Evolutionary conservation across 1,140 invertebrate genomes (phyloP).

Genomic region (Zaprionus gabonicus): DNA sequence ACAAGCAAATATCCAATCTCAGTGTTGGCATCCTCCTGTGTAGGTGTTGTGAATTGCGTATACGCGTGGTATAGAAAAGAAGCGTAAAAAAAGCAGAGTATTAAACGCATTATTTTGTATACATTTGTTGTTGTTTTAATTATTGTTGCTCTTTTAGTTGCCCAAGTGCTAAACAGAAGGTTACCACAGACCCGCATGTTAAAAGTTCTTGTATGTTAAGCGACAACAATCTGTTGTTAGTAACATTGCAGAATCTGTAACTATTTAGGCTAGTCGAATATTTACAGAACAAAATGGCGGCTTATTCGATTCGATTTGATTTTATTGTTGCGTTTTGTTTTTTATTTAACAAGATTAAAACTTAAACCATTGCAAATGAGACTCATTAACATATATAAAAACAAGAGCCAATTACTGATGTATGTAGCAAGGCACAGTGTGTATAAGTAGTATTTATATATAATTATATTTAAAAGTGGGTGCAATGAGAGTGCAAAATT

Average conservation of each 20-base stretch:
- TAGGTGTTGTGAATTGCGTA: slow-evolving; percentile 42
- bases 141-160: slow-evolving; percentile 10
- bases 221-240: slow-evolving; percentile 51
- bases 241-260: slow-evolving; percentile 40
- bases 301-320: slow-evolving; percentile 32
- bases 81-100: slow-evolving; percentile 73
- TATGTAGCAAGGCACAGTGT: slow-evolving; percentile 33
- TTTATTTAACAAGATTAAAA: slow-evolving; percentile 41
- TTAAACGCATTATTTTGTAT: slow-evolving; percentile 76
- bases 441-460: slow-evolving; percentile 32
- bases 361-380: slow-evolving; percentile 57
- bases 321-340: slow-evolving; percentile 61
- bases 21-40: slow-evolving; percentile 83
- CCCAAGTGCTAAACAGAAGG: slow-evolving; percentile 17
- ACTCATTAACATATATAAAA: slow-evolving; percentile 47
- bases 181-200: slow-evolving; percentile 23
- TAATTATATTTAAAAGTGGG: slow-evolving; percentile 44
- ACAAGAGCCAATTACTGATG: slow-evolving; percentile 51
- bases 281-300: slow-evolving; percentile 34
- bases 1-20: slow-evolving; percentile 86
- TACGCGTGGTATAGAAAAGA: slow-evolving; percentile 40
- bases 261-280: slow-evolving; percentile 40
- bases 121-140: slow-evolving; percentile 53
- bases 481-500: slow-evolving; percentile 67
- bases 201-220: slow-evolving; percentile 44